These are phyloP conservation scores for Lateolabrax maculatus DNA, from an alignment of 2,797 vertebrate genomes.

Conservation along the genomic window DNA sequence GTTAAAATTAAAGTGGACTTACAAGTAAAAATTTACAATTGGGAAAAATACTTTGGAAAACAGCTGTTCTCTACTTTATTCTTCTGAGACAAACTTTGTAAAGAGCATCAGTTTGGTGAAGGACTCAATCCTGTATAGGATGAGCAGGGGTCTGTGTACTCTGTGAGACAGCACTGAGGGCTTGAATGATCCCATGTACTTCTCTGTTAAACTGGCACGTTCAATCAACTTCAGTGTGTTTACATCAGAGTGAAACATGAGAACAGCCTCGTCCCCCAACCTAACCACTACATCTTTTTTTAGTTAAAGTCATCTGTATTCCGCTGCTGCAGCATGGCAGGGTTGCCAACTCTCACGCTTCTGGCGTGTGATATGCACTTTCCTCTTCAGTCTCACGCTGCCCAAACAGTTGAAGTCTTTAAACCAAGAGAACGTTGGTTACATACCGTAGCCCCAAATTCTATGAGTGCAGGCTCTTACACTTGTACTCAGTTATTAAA, in stretches of 20 bases:
- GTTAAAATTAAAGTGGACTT: neutral
- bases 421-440: no score
- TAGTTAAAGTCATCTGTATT: neutral
- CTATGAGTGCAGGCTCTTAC: no score
- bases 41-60: neutral
- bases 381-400: no score
- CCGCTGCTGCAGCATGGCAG: no score
- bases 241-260: constrained; percentile 36
- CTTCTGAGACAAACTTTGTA: neutral
- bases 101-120: neutral
- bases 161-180: constrained; percentile 23
- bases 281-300: neutral
- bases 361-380: no score
- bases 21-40: neutral
- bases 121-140: neutral
- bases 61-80: neutral
- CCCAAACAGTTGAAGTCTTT: no score
- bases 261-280: constrained; percentile 4
- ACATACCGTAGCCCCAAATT: no score
- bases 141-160: neutral
- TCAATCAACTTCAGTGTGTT: constrained; percentile 49
- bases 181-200: neutral
- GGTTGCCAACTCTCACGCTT: no score
- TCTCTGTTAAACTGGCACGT: constrained; percentile 22
- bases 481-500: no score